A percentile compares a stretch with the other conserved stretches of the same genome.
phyloP scores from a whole-genome alignment of 2,113 vertebrate genomes.

The Silurus asotus region DNA sequence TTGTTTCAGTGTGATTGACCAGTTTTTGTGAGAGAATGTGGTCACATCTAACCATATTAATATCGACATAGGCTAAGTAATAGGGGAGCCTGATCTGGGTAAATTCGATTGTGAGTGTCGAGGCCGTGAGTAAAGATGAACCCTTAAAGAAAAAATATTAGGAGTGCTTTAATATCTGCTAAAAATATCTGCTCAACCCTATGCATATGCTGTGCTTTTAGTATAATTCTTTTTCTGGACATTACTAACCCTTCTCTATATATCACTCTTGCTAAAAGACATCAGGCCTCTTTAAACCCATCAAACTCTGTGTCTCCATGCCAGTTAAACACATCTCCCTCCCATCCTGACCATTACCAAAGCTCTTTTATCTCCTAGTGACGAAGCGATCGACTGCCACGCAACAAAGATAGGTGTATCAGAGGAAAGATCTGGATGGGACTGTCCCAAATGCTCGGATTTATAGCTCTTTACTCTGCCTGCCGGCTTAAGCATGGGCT shows the following conservation, averaged over 20 bases:
- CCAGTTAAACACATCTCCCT: not conserved
- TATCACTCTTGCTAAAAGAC: not conserved
- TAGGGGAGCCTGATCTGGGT: too few species aligned
- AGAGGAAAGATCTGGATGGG: not conserved
- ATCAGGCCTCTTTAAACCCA: not conserved
- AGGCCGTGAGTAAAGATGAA: not conserved
- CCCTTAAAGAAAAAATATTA: not conserved
- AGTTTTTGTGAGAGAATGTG: too few species aligned
- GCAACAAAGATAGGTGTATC: not conserved
- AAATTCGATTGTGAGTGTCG: not conserved
- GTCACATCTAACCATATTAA: too few species aligned
- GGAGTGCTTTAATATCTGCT: not conserved
- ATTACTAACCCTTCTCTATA: not conserved
- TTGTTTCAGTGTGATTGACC: too few species aligned
- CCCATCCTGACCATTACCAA: not conserved
- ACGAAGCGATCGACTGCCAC: not conserved
- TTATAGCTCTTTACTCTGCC: not conserved
- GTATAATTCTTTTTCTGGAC: not conserved
- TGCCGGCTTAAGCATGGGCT: not conserved
- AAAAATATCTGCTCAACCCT: not conserved
- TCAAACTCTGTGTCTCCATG: slow-evolving; percentile 5
- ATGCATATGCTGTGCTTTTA: not conserved
- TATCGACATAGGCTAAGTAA: too few species aligned
- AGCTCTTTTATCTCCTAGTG: slow-evolving; percentile 30
- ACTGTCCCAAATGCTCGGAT: not conserved